Percentiles rank a stretch among this genome's conserved stretches.
phyloP scores from a whole-genome alignment of 2,888 invertebrate species.

The Nemapogon koenigi region DNA sequence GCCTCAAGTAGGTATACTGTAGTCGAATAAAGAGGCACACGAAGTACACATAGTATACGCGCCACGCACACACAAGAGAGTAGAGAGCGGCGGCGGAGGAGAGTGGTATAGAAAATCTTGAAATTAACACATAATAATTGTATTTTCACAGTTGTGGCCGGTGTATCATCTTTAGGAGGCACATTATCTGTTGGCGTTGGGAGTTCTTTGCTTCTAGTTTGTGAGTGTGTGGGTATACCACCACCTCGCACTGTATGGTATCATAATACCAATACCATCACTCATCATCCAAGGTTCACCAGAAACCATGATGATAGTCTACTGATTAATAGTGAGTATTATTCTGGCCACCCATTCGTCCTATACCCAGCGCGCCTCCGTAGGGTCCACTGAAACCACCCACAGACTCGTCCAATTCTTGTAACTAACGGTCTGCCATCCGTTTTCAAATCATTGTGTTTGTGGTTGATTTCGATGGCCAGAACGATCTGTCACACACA shows the following conservation, averaged over 20 bases:
- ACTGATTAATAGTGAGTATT: slow-evolving; percentile 27
- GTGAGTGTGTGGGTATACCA: slow-evolving; percentile 31
- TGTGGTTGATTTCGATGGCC: too few species aligned
- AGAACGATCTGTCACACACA: too few species aligned
- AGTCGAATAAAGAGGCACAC: too few species aligned
- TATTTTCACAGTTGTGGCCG: slow-evolving; percentile 60
- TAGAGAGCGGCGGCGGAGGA: too few species aligned
- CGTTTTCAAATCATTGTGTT: too few species aligned
- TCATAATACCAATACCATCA: slow-evolving; percentile 33
- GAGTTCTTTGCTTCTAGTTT: slow-evolving; percentile 42
- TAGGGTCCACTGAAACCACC: too few species aligned
- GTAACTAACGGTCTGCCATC: too few species aligned
- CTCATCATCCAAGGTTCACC: slow-evolving; percentile 30
- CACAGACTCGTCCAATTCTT: too few species aligned
- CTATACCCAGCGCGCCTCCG: not conserved
- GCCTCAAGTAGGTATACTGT: too few species aligned
- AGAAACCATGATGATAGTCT: slow-evolving; percentile 31
- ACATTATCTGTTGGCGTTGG: slow-evolving; percentile 46
- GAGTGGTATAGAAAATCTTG: too few species aligned
- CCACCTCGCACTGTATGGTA: slow-evolving; percentile 36
- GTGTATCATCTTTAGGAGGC: slow-evolving; percentile 68
- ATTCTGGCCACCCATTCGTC: slow-evolving; percentile 19
- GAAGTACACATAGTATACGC: too few species aligned
- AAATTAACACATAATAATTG: not conserved
- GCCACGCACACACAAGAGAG: too few species aligned